Conservation (phyloP, 2,888 invertebrate species). For the Lithophane leautieri region DNA sequence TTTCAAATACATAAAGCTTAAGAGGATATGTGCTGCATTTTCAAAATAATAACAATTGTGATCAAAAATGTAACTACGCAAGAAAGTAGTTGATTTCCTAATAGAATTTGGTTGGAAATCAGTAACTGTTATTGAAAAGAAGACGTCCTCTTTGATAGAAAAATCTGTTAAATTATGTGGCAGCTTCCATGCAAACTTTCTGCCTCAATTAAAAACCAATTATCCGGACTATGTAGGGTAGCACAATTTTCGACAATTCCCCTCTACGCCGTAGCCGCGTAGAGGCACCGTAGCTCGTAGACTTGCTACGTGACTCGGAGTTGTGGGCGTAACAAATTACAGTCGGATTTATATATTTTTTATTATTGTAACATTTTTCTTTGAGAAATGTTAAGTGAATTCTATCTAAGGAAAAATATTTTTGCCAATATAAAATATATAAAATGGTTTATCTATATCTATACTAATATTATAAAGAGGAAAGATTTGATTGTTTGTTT, state of each 20-base stretch:
- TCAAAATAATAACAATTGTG: background rate
- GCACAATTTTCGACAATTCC: conserved; percentile 8
- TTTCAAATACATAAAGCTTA: background rate
- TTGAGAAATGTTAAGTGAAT: background rate
- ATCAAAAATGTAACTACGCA: background rate
- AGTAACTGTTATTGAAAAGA: background rate
- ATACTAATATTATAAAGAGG: no score
- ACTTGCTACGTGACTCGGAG: conserved; percentile 40
- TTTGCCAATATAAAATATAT: background rate
- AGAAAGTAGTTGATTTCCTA: background rate
- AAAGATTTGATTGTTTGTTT: no score
- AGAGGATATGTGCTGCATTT: background rate
- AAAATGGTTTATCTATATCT: no score
- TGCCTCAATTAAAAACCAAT: conserved; percentile 8
- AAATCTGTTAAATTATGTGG: no score
- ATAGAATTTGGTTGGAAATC: background rate
- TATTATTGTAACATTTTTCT: conserved; percentile 13
- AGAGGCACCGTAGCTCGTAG: conserved; percentile 27
- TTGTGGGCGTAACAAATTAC: conserved; percentile 22
- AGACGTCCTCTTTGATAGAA: background rate
- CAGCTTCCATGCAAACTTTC: background rate
- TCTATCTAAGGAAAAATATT: no score
- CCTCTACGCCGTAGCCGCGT: conserved; percentile 24
- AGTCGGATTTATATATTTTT: conserved; percentile 37
- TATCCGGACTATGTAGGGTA: conserved; percentile 12